Conservation (phyloP, 2,113 vertebrate species). For the Dipodomys merriami region DNA sequence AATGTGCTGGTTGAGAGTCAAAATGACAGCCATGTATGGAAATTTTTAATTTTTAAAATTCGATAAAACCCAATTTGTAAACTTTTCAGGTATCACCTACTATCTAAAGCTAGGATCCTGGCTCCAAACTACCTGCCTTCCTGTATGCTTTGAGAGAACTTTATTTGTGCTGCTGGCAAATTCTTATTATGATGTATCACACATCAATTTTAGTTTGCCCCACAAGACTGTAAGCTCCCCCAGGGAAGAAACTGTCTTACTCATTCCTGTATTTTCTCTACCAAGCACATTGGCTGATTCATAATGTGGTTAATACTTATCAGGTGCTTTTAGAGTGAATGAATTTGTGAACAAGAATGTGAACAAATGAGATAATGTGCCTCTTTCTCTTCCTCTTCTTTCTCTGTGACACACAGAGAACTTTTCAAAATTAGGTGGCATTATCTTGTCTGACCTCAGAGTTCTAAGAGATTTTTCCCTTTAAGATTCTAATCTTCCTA, state of each 20-base stretch:
- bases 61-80: not conserved
- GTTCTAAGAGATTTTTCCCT: not conserved
- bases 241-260: not conserved
- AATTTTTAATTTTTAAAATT: slow-evolving; percentile 49
- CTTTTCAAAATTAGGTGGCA: not conserved
- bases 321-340: not conserved
- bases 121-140: not conserved
- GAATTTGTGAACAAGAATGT: not conserved
- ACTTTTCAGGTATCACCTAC: not conserved
- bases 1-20: not conserved
- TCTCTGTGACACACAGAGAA: slow-evolving; percentile 13
- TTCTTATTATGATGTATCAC: not conserved
- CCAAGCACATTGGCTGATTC: not conserved
- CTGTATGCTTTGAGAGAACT: not conserved
- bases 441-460: not conserved
- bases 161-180: slow-evolving; percentile 6
- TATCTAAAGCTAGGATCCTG: not conserved
- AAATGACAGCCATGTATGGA: not conserved
- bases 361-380: not conserved
- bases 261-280: not conserved
- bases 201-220: not conserved
- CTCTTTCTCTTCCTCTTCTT: not conserved
- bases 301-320: not conserved
- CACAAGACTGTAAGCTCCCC: not conserved
- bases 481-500: not conserved